Conservation (phyloP, 2,888 invertebrate species). For the Thumatha senex region DNA sequence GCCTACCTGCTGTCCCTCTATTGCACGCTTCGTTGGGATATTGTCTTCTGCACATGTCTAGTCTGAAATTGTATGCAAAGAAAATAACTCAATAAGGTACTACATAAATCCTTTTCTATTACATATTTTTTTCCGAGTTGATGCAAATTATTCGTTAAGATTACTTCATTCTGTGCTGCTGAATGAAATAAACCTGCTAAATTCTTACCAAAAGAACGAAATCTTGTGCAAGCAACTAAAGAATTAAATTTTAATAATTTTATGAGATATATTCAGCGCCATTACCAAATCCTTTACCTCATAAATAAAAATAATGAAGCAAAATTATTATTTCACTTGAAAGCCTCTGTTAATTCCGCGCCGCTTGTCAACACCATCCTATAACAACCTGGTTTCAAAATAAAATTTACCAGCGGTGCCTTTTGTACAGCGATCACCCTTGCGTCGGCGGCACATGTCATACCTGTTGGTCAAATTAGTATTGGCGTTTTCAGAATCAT, state of each 20-base stretch:
- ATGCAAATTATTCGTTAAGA: conserved; percentile 16
- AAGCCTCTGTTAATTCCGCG: conserved; percentile 79
- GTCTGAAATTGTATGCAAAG: conserved; percentile 91
- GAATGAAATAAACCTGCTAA: conserved; percentile 34
- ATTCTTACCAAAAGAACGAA: conserved; percentile 22
- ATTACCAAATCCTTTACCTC: conserved; percentile 81
- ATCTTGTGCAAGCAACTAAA: conserved; percentile 42
- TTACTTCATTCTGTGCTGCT: conserved; percentile 31
- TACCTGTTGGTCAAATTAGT: conserved; percentile 89
- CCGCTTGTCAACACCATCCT: conserved; percentile 58
- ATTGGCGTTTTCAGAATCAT: conserved; percentile 56
- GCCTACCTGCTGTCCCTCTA: conserved; percentile 98
- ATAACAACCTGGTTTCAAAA: conserved; percentile 59
- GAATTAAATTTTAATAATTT: conserved; percentile 33
- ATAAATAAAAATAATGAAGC: conserved; percentile 75
- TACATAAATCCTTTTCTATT: conserved; percentile 21
- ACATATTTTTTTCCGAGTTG: conserved; percentile 21
- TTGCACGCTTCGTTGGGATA: conserved; percentile 97
- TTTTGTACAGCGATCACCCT: conserved; percentile 98
- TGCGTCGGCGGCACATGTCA: conserved; percentile 98
- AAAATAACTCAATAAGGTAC: conserved; percentile 67
- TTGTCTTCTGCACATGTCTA: conserved; percentile 99
- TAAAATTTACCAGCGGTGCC: conserved; percentile 97
- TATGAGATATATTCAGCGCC: conserved; percentile 73
- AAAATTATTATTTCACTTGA: conserved; percentile 68